Evolutionary conservation across 1,140 invertebrate genomes (phyloP), one percentile per base, ranked within the genome.

Genomic region (Ostrea denselamellosa): DNA sequence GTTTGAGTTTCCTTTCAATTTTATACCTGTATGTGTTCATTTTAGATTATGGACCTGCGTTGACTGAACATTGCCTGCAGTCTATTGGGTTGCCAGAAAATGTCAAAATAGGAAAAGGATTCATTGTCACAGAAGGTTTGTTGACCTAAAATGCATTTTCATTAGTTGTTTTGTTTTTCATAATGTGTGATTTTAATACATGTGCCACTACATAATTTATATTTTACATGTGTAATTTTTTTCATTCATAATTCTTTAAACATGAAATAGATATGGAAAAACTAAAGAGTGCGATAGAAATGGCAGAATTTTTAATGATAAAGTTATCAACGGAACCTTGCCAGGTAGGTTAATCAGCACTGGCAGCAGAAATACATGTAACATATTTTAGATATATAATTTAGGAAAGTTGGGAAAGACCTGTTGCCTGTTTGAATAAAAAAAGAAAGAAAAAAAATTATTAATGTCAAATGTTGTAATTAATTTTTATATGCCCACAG

Each of bases 51-150:
- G 98, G 99, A 53, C 96, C 98, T 51, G 96, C 97, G 3, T 94
- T 99, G 19, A 97, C 99, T 85, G 98, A 99, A 91, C 98, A 99
- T 95, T 96, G 97, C 77, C 95, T 99, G 3, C 90, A 97, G 10
- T 96, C 96, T 92, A 96, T 96, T 90, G 97, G 97, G 51, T 96
- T 99, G 87, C 91, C 96, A 14, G 89, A 94, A 83, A 96, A 96
- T 92, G 93, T 93, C 83, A 94, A 95, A 92, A 95, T 95, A 91
- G 95, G 95, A 86, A 96, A 97, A 95, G 96, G 96, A 85, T 97
- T 98, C 93, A 94, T 96, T 86, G 89, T 96, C 9, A 95, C 95
- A 19, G 93, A 95, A 83, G 94, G 94, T 95, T 87, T 81, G 83
- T 89, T 54, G 71, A 81, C 52, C 22, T 54, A 8, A 71, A 14